Evolutionary conservation across 2,888 invertebrate genomes (phyloP).

Genomic region (Cephonodes hylas): DNA sequence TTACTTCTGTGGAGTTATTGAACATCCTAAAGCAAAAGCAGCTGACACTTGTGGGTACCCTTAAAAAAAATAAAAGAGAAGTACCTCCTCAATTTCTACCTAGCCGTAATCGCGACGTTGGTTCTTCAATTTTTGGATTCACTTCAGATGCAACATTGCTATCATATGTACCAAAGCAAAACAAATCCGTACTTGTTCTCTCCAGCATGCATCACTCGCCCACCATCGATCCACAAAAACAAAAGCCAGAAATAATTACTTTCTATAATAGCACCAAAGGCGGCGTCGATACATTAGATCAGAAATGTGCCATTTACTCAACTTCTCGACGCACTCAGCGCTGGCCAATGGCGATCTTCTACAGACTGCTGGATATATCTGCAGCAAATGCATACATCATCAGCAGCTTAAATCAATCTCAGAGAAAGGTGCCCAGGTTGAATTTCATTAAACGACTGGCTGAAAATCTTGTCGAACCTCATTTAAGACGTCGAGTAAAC

Average conservation of each 20-base stretch:
- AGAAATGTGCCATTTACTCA: not conserved
- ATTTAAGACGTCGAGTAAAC: not conserved
- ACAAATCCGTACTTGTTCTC: not conserved
- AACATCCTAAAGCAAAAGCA: not conserved
- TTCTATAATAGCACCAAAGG: not conserved
- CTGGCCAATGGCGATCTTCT: not conserved
- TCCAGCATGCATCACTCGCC: not conserved
- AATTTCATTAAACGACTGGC: not conserved
- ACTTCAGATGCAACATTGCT: not conserved
- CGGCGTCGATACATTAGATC: not conserved
- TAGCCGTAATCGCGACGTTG: not conserved
- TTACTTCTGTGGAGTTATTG: not conserved
- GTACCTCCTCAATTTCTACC: not conserved
- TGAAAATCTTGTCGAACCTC: not conserved
- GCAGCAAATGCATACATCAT: not conserved
- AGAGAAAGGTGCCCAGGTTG: not conserved
- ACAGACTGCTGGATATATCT: not conserved
- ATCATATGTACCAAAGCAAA: not conserved
- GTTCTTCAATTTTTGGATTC: not conserved
- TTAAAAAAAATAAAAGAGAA: not conserved
- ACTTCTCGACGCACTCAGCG: not conserved
- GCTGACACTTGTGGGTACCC: not conserved
- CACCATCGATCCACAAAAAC: not conserved
- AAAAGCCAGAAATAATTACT: not conserved
- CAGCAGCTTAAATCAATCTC: not conserved